These are phyloP conservation scores for Oxyscelio sp. DNA, from an alignment of 2,888 invertebrate species.

Conservation along the genomic window DNA sequence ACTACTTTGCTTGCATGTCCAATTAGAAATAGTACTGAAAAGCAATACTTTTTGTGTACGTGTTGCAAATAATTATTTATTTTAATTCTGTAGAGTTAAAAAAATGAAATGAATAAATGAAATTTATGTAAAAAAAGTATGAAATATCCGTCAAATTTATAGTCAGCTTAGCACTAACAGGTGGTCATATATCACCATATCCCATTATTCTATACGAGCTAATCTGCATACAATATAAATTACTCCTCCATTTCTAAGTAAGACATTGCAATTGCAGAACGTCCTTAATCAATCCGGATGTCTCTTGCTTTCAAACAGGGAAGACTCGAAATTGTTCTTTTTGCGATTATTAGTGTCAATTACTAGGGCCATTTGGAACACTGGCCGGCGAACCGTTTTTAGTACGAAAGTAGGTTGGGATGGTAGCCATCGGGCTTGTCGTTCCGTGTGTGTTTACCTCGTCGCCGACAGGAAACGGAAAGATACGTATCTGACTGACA, in stretches of 20 bases:
- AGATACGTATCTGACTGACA: slow-evolving; percentile 80
- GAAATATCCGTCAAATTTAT: too few species aligned
- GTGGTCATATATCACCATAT: too few species aligned
- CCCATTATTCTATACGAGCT: slow-evolving; percentile 12
- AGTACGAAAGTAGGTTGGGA: slow-evolving; percentile 60
- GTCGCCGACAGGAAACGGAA: slow-evolving; percentile 82
- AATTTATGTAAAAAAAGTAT: too few species aligned
- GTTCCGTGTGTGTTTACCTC: slow-evolving; percentile 57
- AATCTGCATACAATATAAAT: slow-evolving; percentile 69
- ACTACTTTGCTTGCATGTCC: too few species aligned
- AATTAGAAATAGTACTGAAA: too few species aligned
- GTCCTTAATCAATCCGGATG: slow-evolving; percentile 39
- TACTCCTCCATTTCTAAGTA: slow-evolving; percentile 38
- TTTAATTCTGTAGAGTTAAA: too few species aligned
- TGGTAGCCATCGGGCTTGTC: slow-evolving; percentile 16
- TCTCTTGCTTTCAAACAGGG: not conserved
- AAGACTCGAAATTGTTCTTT: slow-evolving; percentile 44
- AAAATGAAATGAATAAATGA: too few species aligned
- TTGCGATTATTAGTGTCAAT: slow-evolving; percentile 64
- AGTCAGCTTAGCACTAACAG: too few species aligned
- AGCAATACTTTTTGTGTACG: too few species aligned
- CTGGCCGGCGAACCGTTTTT: slow-evolving; percentile 16
- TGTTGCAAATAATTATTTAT: too few species aligned
- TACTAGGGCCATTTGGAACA: slow-evolving; percentile 32
- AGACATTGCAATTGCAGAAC: slow-evolving; percentile 43